Evolutionary conservation across 2,113 vertebrate genomes (phyloP), one percentile per base, ranked within the genome.

Genomic region (Litocranius walleri): DNA sequence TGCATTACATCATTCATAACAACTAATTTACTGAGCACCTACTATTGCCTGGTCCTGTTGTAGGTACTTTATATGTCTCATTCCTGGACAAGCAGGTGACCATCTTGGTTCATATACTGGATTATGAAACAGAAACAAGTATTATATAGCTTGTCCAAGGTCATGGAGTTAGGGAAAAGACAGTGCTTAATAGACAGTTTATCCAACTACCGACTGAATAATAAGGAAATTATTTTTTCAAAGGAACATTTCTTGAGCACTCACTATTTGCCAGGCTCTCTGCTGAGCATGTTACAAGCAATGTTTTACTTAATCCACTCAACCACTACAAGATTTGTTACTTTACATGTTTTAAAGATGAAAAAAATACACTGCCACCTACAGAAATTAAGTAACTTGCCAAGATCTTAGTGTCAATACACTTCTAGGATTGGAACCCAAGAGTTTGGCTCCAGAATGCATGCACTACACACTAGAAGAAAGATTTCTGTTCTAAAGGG

Each of bases 241-340:
- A 78, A 7, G 33, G 12, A 62, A 71, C 3, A 48, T 88, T 96
- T 94, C 33, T 95, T 25, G 29, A 80, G 13, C 17, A 67, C 13
- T 62, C 77, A 43, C 8, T 62, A 77, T 33, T 52, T 74, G 82
- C 27, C 16, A 61, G 30, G 27, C 30, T 87, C 88, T 90, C 27
- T 78, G 19, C 9, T 61, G 85, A 61, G 43, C 43, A 84, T 5
- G 27, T 93, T 77, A 82, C 27, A 52, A 29, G 11, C 11, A 3
- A 54, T 93, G 45, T 25, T 94, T 91, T n/a, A 48, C 43, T 95
- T 85, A 40, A 83, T 52, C 27, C 57, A 52, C 7, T 85, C 13
- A 74, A 83, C n/a, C 13, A 87, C 10, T 30, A 27, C 6, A 50
- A 7, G 30, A 61, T 21, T 71, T 56, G 21, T 9, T 71, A 77